These are phyloP conservation scores for Thecocarcelia acutangulata DNA, from an alignment of 2,888 invertebrate species.

Conservation along the genomic window DNA sequence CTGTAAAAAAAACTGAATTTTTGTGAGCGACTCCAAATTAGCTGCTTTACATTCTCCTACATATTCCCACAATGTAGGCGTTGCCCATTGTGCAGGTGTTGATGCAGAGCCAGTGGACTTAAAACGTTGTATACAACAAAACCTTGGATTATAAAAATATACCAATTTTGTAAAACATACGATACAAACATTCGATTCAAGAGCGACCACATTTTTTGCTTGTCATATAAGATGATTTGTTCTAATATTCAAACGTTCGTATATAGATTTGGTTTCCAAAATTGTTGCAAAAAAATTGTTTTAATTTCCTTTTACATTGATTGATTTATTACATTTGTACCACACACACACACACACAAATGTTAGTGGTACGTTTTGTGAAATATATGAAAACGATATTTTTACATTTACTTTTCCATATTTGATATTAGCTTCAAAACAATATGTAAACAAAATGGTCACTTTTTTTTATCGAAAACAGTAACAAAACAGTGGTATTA, in stretches of 20 bases:
- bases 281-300: slow-evolving; percentile 16
- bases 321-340: slow-evolving; percentile 59
- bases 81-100: no score
- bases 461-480: not conserved
- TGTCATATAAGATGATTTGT: no score
- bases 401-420: slow-evolving; percentile 50
- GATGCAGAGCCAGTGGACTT: no score
- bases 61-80: no score
- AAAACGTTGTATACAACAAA: no score
- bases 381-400: slow-evolving; percentile 24
- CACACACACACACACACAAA: not conserved
- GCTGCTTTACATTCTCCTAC: no score
- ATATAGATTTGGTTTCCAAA: slow-evolving; percentile 14
- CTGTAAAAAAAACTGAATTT: no score
- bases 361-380: not conserved
- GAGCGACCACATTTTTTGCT: no score
- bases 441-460: slow-evolving; percentile 63
- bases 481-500: not conserved
- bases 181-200: not conserved
- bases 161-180: no score
- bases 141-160: no score
- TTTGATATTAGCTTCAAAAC: slow-evolving; percentile 66
- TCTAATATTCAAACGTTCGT: not conserved
- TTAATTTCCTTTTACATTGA: slow-evolving; percentile 54
- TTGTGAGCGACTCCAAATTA: no score